These are phyloP conservation scores for Bombus ignitus DNA, from an alignment of 1,140 invertebrate species.

Conservation along the genomic window DNA sequence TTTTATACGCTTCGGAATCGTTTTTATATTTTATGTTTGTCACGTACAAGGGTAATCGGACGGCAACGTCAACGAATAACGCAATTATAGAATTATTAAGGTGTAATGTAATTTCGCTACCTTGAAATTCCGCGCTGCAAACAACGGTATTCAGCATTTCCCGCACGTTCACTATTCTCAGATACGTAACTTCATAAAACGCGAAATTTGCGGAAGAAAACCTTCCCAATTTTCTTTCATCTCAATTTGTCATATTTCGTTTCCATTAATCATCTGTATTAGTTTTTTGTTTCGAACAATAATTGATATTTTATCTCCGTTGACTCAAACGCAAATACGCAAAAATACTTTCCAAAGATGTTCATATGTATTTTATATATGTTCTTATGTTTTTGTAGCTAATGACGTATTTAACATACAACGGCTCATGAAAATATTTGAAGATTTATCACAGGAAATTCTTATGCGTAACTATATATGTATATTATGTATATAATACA, in stretches of 20 bases:
- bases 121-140: background rate
- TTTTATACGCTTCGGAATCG: background rate
- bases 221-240: background rate
- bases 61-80: background rate
- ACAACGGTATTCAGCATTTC: background rate
- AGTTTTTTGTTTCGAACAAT: background rate
- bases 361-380: too few species aligned
- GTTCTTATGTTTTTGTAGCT: too few species aligned
- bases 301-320: too few species aligned
- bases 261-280: background rate
- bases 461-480: too few species aligned
- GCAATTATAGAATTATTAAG: background rate
- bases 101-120: background rate
- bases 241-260: background rate
- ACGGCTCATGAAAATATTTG: too few species aligned
- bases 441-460: too few species aligned
- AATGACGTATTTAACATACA: too few species aligned
- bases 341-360: too few species aligned
- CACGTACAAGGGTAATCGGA: background rate
- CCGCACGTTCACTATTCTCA: background rate
- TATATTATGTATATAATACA: too few species aligned
- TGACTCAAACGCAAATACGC: too few species aligned
- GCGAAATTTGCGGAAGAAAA: too few species aligned
- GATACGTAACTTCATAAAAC: background rate
- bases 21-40: background rate